These are phyloP conservation scores for Nipponacmea schrenckii DNA, from an alignment of 2,888 invertebrate species.

Conservation along the genomic window DNA sequence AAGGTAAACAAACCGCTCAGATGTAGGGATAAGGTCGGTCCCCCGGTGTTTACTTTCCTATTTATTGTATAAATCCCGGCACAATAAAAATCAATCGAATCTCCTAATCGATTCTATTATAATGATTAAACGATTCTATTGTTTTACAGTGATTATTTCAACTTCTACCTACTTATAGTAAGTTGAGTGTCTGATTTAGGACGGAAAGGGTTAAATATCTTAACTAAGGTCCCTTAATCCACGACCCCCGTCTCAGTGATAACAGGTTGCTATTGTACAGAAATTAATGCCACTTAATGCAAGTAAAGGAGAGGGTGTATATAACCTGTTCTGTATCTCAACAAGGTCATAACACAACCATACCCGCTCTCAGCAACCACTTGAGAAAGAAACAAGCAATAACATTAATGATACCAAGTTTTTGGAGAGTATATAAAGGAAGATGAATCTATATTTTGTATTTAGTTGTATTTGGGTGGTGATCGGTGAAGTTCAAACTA, in stretches of 20 bases:
- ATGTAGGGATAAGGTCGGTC: too few species aligned
- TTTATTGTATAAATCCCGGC: not conserved
- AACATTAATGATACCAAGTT: not conserved
- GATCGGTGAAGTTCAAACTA: not conserved
- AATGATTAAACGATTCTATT: not conserved
- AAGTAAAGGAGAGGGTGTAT: not conserved
- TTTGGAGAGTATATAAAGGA: too few species aligned
- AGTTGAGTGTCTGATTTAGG: not conserved
- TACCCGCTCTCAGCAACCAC: not conserved
- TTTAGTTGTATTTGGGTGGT: not conserved
- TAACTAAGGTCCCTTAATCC: not conserved
- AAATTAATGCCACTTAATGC: slow-evolving; percentile 9
- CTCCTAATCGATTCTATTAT: not conserved
- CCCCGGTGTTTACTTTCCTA: not conserved
- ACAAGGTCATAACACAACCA: not conserved
- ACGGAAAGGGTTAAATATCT: not conserved
- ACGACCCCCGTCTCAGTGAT: not conserved
- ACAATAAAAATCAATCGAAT: not conserved
- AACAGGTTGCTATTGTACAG: not conserved
- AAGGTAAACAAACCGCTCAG: too few species aligned
- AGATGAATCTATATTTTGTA: not conserved
- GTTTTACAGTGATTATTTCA: not conserved
- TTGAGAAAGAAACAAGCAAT: not conserved
- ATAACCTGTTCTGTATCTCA: not conserved
- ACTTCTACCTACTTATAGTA: not conserved